Percentiles rank a stretch among this genome's conserved stretches.
These are phyloP conservation scores for Mamestra brassicae DNA, from an alignment of 2,888 invertebrate genomes.

Conservation along the genomic window DNA sequence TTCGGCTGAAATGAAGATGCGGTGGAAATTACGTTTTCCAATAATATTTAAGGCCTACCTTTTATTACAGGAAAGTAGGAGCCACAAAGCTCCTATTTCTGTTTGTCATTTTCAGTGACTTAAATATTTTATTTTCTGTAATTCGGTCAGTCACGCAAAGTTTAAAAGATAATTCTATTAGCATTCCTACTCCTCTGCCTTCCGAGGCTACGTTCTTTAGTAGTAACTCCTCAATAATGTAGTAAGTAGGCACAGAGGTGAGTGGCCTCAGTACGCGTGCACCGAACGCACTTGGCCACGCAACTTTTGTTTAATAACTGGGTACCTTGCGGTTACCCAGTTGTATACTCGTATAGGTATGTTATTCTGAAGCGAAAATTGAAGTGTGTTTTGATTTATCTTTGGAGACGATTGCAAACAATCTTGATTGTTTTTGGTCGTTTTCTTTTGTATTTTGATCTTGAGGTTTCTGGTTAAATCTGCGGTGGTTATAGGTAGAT, in stretches of 20 bases:
- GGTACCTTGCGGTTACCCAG: conserved; percentile 1
- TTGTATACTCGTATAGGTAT: background rate
- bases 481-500: no score
- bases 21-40: no score
- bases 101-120: background rate
- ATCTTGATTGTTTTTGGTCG: background rate
- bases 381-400: conserved; percentile 9
- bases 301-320: conserved; percentile 21
- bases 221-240: conserved; percentile 15
- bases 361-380: background rate
- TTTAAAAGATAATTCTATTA: conserved; percentile 1
- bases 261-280: conserved; percentile 39
- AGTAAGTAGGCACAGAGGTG: conserved; percentile 35
- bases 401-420: background rate
- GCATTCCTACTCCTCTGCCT: background rate
- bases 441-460: background rate
- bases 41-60: no score
- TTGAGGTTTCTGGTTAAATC: background rate
- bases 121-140: background rate
- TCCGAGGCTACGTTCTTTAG: background rate
- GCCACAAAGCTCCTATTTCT: no score
- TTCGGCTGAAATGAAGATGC: no score
- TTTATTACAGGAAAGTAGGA: no score
- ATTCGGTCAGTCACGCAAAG: background rate
- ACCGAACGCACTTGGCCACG: conserved; percentile 45